These are phyloP conservation scores for Chinchilla lanigera DNA, from an alignment of 2,113 vertebrate species.

Conservation along the genomic window DNA sequence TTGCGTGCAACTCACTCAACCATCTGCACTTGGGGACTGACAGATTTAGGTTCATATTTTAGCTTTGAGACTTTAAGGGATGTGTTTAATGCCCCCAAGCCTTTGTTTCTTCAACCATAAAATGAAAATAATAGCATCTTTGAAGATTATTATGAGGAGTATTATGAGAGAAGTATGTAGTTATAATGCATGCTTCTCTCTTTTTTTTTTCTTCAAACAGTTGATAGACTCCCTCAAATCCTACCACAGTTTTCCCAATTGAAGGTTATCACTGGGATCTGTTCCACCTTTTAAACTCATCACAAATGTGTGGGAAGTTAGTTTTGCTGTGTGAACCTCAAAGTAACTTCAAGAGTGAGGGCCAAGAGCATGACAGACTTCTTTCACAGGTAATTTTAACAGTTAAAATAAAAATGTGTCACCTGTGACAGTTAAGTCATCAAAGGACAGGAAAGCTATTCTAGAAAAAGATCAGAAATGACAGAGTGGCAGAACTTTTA, in stretches of 20 bases:
- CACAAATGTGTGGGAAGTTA: background rate
- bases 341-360: background rate
- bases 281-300: background rate
- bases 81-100: background rate
- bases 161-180: background rate
- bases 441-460: slow-evolving; percentile 9
- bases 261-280: background rate
- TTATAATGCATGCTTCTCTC: background rate
- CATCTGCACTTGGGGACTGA: background rate
- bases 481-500: background rate
- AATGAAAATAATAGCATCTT: background rate
- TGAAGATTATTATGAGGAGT: slow-evolving; percentile 23
- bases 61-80: background rate
- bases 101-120: background rate
- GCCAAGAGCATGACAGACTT: background rate
- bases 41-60: slow-evolving; percentile 6
- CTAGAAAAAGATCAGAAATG: slow-evolving; percentile 31
- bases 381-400: slow-evolving; percentile 20
- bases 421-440: background rate
- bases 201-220: background rate
- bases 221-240: background rate
- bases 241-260: background rate
- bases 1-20: background rate
- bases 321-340: background rate
- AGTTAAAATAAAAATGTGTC: background rate